Base-by-base conservation (phyloP, 2,797 vertebrate genomes). In the Vespertilio murinus region DNA sequence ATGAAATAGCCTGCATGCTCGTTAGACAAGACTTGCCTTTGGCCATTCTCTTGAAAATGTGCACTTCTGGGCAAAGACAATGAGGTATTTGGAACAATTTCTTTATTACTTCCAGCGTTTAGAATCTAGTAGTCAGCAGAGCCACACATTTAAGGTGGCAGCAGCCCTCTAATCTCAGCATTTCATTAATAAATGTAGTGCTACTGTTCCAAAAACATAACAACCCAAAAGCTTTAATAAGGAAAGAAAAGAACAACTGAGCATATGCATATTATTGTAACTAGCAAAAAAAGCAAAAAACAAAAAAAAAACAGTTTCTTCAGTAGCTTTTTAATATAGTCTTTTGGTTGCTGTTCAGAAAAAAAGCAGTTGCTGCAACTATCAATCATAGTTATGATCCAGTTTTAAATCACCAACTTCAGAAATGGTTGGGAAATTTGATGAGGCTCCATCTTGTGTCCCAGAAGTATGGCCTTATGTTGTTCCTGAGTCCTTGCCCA, bases 131-230 rank as follows among this genome's bases (percentile, higher is more conserved):
- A 69, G 61, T 11, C 38, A 28, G 70, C 70, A 61, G 38, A 78
- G 22, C 30, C 74, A 42, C 1, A 10, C 4, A 5, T n/a, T 86
- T 47, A 67, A 18, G 88, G 65, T 11, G 56, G n/a, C 18, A n/a
- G 23, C 8, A n/a, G 69, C 17, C 49, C 40, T 59, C 78, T 84
- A 78, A 70, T 25, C 90, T 61, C 35, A 49, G 23, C 38, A 25
- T 91, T 91, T 94, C 88, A 84, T 93, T 93, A 94, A 90, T 81
- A 95, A 91, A 90, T 64, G 52, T 33, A n/a, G 38, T 54, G 25
- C 20, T 54, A 17, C 75, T 86, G 1, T 81, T 86, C 47, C 88
- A 91, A 93, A 87, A 83, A 71, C 74, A 30, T 33, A 73, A 77
- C 91, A 91, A 67, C 16, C 45, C 86, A 92, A 54, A 91, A 82